Evolutionary conservation across 1,140 invertebrate species (phyloP).

Genomic region (Eumeta japonica): DNA sequence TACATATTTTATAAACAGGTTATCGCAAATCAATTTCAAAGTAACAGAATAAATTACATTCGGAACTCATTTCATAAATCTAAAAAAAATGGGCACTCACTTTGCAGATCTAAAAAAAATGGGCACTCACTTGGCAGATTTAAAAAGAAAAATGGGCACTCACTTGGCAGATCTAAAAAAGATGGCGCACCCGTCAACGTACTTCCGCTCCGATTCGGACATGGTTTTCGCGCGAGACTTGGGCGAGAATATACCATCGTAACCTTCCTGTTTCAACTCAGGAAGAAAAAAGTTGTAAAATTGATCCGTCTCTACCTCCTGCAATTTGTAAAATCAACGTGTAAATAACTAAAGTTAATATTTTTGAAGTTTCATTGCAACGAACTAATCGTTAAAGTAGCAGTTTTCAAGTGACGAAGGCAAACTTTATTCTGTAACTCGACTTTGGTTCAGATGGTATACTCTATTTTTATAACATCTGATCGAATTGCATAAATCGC

Average conservation of each 20-base stretch:
- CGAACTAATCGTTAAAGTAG: too few relatives aligned
- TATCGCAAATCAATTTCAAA: too few relatives aligned
- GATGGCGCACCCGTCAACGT: slow-evolving; percentile 99
- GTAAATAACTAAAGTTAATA: background rate
- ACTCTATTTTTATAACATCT: too few relatives aligned
- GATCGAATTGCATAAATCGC: too few relatives aligned
- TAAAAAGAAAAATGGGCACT: slow-evolving; percentile 67
- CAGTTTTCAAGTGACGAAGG: too few relatives aligned
- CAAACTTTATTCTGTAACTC: too few relatives aligned
- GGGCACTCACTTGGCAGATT: slow-evolving; percentile 89
- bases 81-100: slow-evolving; percentile 71
- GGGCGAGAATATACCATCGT: slow-evolving; percentile 97
- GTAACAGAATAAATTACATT: too few relatives aligned
- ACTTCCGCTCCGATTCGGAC: slow-evolving; percentile 93
- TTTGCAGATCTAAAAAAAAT: too few relatives aligned
- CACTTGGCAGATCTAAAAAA: slow-evolving; percentile 95
- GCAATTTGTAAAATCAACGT: slow-evolving; percentile 25
- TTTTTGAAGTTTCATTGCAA: too few relatives aligned
- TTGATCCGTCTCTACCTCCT: slow-evolving; percentile 99
- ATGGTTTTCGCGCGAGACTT: slow-evolving; percentile 99
- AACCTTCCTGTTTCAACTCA: slow-evolving; percentile 89
- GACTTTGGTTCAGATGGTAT: too few relatives aligned
- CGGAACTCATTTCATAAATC: slow-evolving; percentile 88
- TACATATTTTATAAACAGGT: too few relatives aligned
- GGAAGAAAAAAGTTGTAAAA: slow-evolving; percentile 97